Conservation (phyloP, 2,888 invertebrate genomes). For the Aricia artaxerxes region DNA sequence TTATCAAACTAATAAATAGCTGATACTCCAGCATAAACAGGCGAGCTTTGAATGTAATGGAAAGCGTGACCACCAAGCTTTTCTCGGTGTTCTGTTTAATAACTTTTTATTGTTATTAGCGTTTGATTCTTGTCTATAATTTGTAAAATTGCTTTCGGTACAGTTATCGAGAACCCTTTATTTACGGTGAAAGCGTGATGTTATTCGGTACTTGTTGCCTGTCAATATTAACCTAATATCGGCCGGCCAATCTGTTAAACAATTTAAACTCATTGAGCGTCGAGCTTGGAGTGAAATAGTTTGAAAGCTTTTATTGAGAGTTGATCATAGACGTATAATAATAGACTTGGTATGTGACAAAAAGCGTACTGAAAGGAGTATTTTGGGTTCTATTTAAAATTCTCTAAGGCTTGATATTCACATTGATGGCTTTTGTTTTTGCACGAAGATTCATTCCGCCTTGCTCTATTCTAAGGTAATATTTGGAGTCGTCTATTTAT, state of each 20-base stretch:
- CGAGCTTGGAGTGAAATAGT: neutral
- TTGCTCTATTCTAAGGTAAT: too few species aligned
- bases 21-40: neutral
- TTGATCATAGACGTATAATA: neutral
- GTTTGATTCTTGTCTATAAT: conserved; percentile 30
- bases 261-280: neutral
- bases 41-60: conserved; percentile 28
- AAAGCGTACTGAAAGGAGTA: too few species aligned
- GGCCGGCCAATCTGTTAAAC: conserved; percentile 2
- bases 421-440: too few species aligned
- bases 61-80: conserved; percentile 32
- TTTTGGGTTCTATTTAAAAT: too few species aligned
- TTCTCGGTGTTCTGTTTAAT: conserved; percentile 28
- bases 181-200: conserved; percentile 30
- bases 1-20: neutral
- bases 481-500: too few species aligned
- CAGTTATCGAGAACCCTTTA: conserved; percentile 30
- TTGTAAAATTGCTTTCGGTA: conserved; percentile 31
- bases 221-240: conserved; percentile 13
- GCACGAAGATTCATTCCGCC: too few species aligned
- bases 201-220: conserved; percentile 21
- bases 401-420: too few species aligned
- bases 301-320: neutral
- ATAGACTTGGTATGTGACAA: too few species aligned
- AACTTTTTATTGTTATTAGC: conserved; percentile 26